Percentiles rank a stretch among this genome's conserved stretches.
These are phyloP conservation scores for Mythimna pallens DNA, from an alignment of 2,888 invertebrate species.

Conservation along the genomic window DNA sequence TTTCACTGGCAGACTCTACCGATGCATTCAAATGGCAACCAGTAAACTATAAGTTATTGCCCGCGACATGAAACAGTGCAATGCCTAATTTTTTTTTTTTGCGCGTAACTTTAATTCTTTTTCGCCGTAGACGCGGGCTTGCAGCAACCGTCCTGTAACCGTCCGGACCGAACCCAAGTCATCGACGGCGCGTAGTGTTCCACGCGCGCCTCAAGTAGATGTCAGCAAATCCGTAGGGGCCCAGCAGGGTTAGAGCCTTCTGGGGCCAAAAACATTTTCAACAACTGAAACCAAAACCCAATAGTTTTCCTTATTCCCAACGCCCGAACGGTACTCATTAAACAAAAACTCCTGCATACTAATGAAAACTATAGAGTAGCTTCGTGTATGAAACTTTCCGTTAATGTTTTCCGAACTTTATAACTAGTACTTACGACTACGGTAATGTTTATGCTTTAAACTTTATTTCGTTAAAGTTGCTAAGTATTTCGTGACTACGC, in stretches of 20 bases:
- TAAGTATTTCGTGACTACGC: constrained; percentile 8
- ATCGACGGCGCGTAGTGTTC: no score
- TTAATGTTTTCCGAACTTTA: constrained; percentile 26
- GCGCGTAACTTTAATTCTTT: no score
- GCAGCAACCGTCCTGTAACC: no score
- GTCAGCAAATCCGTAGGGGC: no score
- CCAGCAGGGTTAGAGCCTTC: no score
- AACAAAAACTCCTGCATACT: constrained; percentile 26
- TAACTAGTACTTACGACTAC: constrained; percentile 13
- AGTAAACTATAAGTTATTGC: neutral
- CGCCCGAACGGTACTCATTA: neutral
- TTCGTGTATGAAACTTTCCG: constrained; percentile 42
- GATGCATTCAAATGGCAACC: neutral
- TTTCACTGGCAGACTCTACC: neutral
- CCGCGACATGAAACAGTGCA: no score
- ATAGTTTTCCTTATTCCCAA: constrained; percentile 10
- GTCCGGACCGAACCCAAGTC: no score
- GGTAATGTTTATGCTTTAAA: constrained; percentile 44
- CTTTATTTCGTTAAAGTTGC: constrained; percentile 38
- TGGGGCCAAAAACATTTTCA: neutral
- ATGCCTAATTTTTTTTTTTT: no score
- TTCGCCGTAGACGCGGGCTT: no score
- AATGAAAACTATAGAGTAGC: constrained; percentile 46
- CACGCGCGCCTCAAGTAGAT: no score
- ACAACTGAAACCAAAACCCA: neutral